phyloP scores from a whole-genome alignment of 2,888 invertebrate genomes.

The Megalurothrips usitatus region DNA sequence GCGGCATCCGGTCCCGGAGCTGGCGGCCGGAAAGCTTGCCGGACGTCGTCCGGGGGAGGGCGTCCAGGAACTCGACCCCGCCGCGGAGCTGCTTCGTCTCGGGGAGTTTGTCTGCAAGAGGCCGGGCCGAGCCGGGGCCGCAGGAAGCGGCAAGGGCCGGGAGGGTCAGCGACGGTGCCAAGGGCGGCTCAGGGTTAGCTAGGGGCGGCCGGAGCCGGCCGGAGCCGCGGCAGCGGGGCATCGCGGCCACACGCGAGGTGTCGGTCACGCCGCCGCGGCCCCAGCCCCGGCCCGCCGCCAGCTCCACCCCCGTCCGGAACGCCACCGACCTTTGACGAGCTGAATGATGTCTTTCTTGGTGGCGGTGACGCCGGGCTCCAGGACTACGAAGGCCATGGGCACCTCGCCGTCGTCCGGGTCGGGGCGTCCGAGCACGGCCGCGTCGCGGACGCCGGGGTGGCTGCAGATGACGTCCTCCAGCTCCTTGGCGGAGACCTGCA shows the following conservation, averaged over 20 bases:
- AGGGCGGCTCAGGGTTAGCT: too few relatives aligned
- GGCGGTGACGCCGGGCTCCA: not conserved
- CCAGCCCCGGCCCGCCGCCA: too few relatives aligned
- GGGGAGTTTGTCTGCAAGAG: slow-evolving; percentile 8
- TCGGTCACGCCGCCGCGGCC: too few relatives aligned
- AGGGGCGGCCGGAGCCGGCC: too few relatives aligned
- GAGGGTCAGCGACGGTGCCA: not conserved
- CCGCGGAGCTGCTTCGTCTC: slow-evolving; percentile 10
- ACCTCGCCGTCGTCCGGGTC: slow-evolving; percentile 13
- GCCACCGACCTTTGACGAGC: not conserved
- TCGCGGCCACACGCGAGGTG: too few relatives aligned
- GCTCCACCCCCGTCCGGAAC: too few relatives aligned
- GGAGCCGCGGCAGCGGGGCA: too few relatives aligned
- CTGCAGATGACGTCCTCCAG: slow-evolving; percentile 12
- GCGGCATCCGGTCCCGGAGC: slow-evolving; percentile 5
- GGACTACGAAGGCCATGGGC: slow-evolving; percentile 13
- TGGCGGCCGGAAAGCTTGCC: slow-evolving; percentile 20
- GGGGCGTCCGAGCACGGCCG: not conserved
- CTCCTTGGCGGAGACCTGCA: slow-evolving; percentile 1
- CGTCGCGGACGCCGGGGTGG: not conserved
- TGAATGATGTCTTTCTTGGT: slow-evolving; percentile 5
- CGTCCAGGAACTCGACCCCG: slow-evolving; percentile 22
- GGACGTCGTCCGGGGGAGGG: not conserved
- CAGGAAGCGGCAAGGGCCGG: not conserved
- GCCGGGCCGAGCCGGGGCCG: not conserved